Evolutionary conservation across 1,140 invertebrate species (phyloP), one percentile per base, ranked within the genome.

Genomic region (Drosophila bipectinata): DNA sequence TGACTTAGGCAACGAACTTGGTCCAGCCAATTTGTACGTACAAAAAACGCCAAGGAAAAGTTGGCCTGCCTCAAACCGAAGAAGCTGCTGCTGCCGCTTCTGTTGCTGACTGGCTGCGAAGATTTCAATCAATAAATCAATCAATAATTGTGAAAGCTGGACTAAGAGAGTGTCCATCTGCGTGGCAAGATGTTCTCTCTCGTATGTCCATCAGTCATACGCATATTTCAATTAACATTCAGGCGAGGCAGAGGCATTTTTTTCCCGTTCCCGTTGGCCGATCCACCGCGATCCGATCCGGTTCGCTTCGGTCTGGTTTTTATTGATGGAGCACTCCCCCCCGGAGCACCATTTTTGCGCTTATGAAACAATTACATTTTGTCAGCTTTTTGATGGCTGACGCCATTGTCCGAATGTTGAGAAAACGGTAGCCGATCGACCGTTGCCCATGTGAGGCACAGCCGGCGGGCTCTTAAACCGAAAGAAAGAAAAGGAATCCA

Each of bases 171-270:
- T 72, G 75, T 77, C 52, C 66, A 72, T 49, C 66, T 72, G 81
- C 73, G 52, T 56, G 72, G 71, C 61, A 74, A 73, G 58, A 54
- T 49, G 71, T 66, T 63, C 72, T 64, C 69, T 41, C 51, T 53
- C 52, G 64, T 48, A 52, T 72, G 54, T 87, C 83, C 83, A 88
- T 87, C 83, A 83, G 67, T 87, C 83, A 88, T 87, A 88, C 83
- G 83, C 83, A 87, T 87, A 88, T 87, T 87, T 87, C 83, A 87
- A 88, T 87, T 87, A 87, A 85, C 83, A 85, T 85, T 85, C 78
- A 81, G 69, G 69, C 69, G 61, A 69, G 69, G 75, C 69, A 72
- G 64, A 69, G 69, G 75, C 69, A 72, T 63, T 82, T 87, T 78
- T 88, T 82, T 68, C 54, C 62, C 77, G 68, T 82, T 61, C 44